Evolutionary conservation across 2,888 invertebrate genomes (phyloP).

Genomic region (Sepiola atlantica): DNA sequence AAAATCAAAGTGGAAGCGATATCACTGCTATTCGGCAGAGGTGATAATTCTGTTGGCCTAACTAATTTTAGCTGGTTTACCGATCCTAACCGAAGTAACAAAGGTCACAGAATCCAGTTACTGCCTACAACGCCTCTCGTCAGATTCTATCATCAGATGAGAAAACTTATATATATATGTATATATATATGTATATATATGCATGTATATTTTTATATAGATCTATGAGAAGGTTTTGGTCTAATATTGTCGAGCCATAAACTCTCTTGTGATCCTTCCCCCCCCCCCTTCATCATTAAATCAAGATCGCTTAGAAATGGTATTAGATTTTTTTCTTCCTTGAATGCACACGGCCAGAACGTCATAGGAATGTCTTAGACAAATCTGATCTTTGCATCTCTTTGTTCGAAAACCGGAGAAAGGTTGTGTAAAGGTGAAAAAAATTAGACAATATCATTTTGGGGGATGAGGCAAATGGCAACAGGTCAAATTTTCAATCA

Average conservation of each 20-base stretch:
- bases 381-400: background rate
- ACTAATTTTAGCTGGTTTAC: background rate
- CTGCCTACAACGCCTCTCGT: background rate
- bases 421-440: background rate
- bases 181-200: too few relatives aligned
- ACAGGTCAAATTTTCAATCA: background rate
- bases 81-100: background rate
- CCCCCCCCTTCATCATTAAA: background rate
- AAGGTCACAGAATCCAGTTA: background rate
- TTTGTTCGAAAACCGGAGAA: background rate
- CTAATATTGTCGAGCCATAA: background rate
- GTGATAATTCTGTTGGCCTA: background rate
- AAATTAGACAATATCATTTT: background rate
- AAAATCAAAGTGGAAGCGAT: too few relatives aligned
- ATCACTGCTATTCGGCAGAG: too few relatives aligned
- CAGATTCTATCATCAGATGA: background rate
- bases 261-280: background rate
- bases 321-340: background rate
- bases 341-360: background rate
- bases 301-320: background rate
- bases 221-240: background rate
- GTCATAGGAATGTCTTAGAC: background rate
- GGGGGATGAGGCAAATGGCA: background rate
- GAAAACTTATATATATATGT: background rate
- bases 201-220: too few relatives aligned